Conservation (phyloP, 1,140 invertebrate species). For the Bombus sibiricus region DNA sequence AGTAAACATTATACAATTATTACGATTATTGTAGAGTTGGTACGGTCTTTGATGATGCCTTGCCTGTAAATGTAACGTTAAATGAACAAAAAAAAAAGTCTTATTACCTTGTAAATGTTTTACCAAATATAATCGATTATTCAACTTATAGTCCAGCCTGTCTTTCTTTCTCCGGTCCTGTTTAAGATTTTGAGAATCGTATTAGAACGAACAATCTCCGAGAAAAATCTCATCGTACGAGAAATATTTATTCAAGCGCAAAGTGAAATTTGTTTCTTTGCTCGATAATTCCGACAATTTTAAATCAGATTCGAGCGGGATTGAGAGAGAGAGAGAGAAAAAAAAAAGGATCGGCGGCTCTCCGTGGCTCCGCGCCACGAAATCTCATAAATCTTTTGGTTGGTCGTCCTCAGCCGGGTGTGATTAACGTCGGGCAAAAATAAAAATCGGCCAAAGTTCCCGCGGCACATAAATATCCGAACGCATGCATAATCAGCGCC, state of each 20-base stretch:
- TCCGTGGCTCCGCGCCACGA: not conserved
- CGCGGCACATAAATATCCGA: constrained; percentile 45
- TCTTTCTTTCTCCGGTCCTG: not conserved
- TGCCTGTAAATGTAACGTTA: constrained; percentile 82
- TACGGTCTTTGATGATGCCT: constrained; percentile 82
- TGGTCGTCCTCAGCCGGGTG: not conserved
- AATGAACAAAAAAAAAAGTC: constrained; percentile 77
- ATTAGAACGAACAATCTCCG: not conserved
- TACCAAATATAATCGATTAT: constrained; percentile 83
- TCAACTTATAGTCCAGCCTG: constrained; percentile 72
- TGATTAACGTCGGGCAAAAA: constrained; percentile 40
- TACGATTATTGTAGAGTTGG: constrained; percentile 81
- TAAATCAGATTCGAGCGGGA: not conserved
- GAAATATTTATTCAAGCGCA: too few relatives aligned
- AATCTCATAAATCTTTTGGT: constrained; percentile 15
- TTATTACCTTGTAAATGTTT: constrained; percentile 83
- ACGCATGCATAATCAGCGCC: constrained; percentile 54
- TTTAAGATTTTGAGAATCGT: not conserved
- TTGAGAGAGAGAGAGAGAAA: not conserved
- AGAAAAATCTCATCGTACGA: too few relatives aligned
- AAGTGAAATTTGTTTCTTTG: too few relatives aligned
- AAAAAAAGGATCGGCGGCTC: not conserved
- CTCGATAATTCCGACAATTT: too few relatives aligned
- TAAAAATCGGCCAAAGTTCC: constrained; percentile 24
- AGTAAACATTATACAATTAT: constrained; percentile 77